Conservation (phyloP, 1,140 invertebrate species). For the Drosophila chauvacae region DNA sequence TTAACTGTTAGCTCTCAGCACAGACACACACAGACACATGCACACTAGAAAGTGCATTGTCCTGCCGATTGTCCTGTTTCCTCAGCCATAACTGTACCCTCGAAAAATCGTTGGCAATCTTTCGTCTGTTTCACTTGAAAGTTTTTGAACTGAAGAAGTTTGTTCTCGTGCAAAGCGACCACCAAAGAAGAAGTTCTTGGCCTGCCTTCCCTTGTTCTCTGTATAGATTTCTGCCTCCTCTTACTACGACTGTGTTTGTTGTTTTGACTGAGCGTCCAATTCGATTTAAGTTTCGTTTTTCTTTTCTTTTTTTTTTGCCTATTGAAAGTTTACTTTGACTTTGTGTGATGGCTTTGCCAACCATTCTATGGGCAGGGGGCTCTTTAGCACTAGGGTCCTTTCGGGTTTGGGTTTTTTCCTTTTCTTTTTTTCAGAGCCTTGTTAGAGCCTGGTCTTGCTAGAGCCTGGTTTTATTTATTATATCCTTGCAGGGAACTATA, state of each 20-base stretch:
- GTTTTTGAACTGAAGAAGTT: slow-evolving; percentile 35
- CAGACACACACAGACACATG: neutral
- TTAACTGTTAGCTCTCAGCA: neutral
- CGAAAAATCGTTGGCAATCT: slow-evolving; percentile 32
- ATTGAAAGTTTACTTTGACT: slow-evolving; percentile 39
- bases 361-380: slow-evolving; percentile 3
- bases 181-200: slow-evolving; percentile 26
- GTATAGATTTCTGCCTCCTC: neutral
- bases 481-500: too few species aligned
- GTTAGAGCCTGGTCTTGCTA: slow-evolving; percentile 1
- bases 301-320: slow-evolving; percentile 2
- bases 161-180: slow-evolving; percentile 15
- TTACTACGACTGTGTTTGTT: slow-evolving; percentile 1
- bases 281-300: slow-evolving; percentile 63
- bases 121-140: slow-evolving; percentile 42
- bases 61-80: slow-evolving; percentile 24
- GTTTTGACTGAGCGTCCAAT: slow-evolving; percentile 30
- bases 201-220: neutral
- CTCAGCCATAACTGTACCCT: slow-evolving; percentile 28
- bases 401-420: too few species aligned
- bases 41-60: slow-evolving; percentile 13
- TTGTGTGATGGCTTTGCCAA: slow-evolving; percentile 15
- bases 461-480: slow-evolving; percentile 1
- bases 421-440: neutral
- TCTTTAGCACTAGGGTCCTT: slow-evolving; percentile 13